Evolutionary conservation across 1,140 invertebrate genomes (phyloP).

Genomic region (Plodia interpunctella): DNA sequence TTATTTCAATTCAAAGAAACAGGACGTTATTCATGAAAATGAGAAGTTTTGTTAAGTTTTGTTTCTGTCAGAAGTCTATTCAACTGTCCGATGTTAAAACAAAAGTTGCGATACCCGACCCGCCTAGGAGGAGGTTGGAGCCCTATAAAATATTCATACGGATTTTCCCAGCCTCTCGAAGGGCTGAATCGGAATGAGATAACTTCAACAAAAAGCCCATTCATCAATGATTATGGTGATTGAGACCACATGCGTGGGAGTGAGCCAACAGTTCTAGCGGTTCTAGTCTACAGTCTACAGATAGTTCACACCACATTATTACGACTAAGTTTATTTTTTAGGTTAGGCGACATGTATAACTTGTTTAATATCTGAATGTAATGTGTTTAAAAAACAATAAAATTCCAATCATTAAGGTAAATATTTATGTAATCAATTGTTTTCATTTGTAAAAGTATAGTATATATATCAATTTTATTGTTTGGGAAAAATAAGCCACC

Average conservation of each 20-base stretch:
- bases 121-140: not conserved
- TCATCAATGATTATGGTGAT: not conserved
- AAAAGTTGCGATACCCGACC: not conserved
- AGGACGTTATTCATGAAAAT: not conserved
- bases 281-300: constrained; percentile 9
- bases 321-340: not conserved
- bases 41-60: not conserved
- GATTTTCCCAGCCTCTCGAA: not conserved
- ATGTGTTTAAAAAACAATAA: no score
- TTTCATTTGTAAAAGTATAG: no score
- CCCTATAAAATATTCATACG: not conserved
- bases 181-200: not conserved
- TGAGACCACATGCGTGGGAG: constrained; percentile 19
- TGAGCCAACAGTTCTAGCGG: no score
- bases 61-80: not conserved
- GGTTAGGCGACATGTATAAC: no score
- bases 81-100: not conserved
- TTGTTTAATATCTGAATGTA: no score
- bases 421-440: no score
- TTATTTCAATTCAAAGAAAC: no score
- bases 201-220: constrained; percentile 3
- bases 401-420: no score
- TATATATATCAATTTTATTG: no score
- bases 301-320: constrained; percentile 10
- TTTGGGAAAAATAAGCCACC: no score